phyloP scores from a whole-genome alignment of 1,140 invertebrate genomes.

The Prorops nasuta region DNA sequence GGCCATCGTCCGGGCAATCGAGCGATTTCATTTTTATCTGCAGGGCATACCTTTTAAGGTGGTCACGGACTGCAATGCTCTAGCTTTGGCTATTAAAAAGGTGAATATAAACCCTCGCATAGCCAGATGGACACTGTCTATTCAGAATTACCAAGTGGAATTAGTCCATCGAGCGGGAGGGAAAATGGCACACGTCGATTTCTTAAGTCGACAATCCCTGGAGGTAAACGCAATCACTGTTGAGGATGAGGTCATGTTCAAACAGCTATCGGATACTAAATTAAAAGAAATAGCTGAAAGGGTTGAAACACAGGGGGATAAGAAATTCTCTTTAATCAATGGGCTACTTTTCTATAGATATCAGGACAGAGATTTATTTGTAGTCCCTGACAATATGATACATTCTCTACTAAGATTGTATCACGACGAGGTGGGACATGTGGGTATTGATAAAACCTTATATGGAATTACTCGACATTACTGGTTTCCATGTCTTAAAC shows the following conservation, averaged over 20 bases:
- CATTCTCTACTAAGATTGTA: conserved; percentile 10
- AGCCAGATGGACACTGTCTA: no score
- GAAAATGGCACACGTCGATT: no score
- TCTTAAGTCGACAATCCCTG: no score
- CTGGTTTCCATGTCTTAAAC: conserved; percentile 17
- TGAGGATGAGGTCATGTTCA: background rate
- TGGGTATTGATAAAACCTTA: conserved; percentile 1
- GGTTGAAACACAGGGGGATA: background rate
- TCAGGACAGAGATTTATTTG: conserved; percentile 1
- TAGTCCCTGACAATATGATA: conserved; percentile 8
- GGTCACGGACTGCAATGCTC: no score
- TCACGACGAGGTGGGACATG: conserved; percentile 20
- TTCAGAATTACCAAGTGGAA: no score
- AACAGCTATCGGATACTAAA: conserved; percentile 3
- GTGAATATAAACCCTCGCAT: no score
- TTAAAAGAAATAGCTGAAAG: conserved; percentile 2
- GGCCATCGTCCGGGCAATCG: no score
- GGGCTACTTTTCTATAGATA: no score
- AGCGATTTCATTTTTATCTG: no score
- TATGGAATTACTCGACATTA: conserved; percentile 9
- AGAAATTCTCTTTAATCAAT: conserved; percentile 5
- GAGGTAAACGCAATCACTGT: conserved; percentile 4
- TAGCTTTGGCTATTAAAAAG: no score
- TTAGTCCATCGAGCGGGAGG: no score
- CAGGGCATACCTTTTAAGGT: no score